Conservation (phyloP, 2,113 vertebrate species). For the Stomatorhinus ivindoensis region DNA sequence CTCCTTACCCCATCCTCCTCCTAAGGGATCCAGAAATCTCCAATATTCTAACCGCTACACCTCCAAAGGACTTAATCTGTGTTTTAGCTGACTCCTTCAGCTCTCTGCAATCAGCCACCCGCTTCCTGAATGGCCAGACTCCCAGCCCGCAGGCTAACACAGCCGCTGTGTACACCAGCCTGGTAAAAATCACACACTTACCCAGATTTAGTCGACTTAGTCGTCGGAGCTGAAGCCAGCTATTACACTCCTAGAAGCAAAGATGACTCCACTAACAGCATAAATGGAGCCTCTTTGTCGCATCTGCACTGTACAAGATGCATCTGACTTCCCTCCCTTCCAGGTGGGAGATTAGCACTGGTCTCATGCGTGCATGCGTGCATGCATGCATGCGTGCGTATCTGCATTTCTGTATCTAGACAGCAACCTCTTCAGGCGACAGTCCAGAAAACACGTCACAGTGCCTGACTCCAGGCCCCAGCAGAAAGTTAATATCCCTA, state of each 20-base stretch:
- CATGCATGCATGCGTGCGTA: not conserved
- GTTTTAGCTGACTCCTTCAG: not conserved
- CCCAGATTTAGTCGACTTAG: not conserved
- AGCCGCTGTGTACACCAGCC: not conserved
- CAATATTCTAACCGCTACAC: not conserved
- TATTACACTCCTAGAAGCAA: not conserved
- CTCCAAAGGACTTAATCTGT: not conserved
- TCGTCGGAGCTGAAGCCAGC: not conserved
- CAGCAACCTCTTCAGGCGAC: not conserved
- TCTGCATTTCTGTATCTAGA: not conserved
- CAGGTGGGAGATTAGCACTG: not conserved
- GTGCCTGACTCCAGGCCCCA: not conserved
- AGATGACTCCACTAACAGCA: not conserved
- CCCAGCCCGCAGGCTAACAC: not conserved
- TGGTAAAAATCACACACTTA: not conserved
- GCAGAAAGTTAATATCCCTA: not conserved
- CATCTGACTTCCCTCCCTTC: not conserved
- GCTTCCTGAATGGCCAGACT: not conserved
- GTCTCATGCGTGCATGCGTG: not conserved
- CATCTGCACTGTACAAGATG: not conserved
- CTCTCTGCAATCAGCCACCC: not conserved
- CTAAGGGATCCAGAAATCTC: not conserved
- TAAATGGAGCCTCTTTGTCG: not conserved
- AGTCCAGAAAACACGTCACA: too few species aligned
- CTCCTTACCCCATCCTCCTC: too few species aligned